Base-by-base conservation (phyloP, 2,797 vertebrate species). In the Mycteria americana region DNA sequence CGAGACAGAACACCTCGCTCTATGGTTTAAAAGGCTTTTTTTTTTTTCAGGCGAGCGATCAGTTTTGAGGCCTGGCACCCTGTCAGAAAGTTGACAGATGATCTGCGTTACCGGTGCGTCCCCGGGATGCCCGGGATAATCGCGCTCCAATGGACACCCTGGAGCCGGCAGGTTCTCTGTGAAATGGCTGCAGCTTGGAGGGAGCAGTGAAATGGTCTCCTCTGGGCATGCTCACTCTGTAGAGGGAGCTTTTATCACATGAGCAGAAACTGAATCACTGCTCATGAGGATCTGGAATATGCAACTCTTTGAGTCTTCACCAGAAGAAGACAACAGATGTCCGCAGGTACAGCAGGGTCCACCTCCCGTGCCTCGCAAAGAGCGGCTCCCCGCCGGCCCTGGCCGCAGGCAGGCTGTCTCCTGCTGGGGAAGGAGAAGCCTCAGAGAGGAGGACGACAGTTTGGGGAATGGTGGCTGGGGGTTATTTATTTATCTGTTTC, bases 141-240 rank as follows among this genome's bases (percentile, higher is more conserved):
- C 92, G 85, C 23, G 89, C 95, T 97, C 95, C 95, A 94, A 93
- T 96, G 96, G 95, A 88, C 74, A 73, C 91, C 97, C 95, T 95
- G 90, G 87, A 96, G 94, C 87, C 92, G 97, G 94, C 97, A 97
- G 95, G 96, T 97, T 97, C 92, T 97, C 95, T 97, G 95, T 97
- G 97, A 98, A 98, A 98, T 98, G 98, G 98, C 98, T 98, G 98
- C 97, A 96, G 97, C 91, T 95, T 97, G 96, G 95, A 94, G 92
- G 96, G 94, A 96, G 85, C 91, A 96, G 96, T 97, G 97, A 98
- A 98, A 98, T 98, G 97, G 97, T 97, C 94, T 97, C 98, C 96
- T 97, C 94, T 97, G 97, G 96, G 97, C 97, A 97, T 97, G 97
- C 97, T 97, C 97, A 97, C 91, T 97, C 96, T 97, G 97, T 96